Conservation (phyloP, 92 coral and sea anemone species). For the Zoanthus sansibaricus region DNA sequence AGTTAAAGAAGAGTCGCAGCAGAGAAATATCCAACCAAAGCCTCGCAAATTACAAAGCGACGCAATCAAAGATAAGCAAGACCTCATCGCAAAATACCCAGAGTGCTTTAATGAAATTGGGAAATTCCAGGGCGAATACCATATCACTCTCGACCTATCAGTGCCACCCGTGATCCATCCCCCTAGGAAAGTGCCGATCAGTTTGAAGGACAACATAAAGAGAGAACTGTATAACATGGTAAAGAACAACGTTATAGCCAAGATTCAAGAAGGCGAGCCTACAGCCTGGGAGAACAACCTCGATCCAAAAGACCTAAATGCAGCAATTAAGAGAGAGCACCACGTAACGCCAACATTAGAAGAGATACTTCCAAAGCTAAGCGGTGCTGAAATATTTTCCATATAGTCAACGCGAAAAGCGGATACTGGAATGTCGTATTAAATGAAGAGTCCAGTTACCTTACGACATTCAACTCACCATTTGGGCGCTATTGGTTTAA, state of each 20-base stretch:
- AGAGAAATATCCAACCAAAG: no score
- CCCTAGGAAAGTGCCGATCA: constrained; percentile 55
- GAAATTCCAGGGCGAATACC: no score
- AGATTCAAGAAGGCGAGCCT: constrained; percentile 62
- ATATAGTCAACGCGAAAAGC: constrained; percentile 61
- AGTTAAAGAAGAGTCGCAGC: neutral
- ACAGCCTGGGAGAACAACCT: constrained; percentile 61
- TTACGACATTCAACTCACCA: no score
- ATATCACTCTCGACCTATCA: constrained; percentile 43
- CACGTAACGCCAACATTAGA: no score
- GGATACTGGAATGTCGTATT: constrained; percentile 69
- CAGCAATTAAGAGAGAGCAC: constrained; percentile 63
- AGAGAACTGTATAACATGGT: constrained; percentile 65
- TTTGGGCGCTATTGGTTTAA: no score
- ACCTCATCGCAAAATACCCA: no score
- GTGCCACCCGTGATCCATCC: constrained; percentile 69
- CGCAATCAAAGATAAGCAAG: no score
- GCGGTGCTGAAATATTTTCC: constrained; percentile 52
- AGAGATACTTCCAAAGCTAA: constrained; percentile 63
- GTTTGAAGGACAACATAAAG: constrained; percentile 67
- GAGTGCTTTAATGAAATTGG: no score
- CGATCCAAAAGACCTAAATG: no score
- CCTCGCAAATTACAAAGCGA: no score
- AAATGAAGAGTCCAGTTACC: constrained; percentile 58
- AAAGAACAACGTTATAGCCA: constrained; percentile 53